Conservation (phyloP, 2,797 vertebrate genomes). For the Melopsittacus undulatus region DNA sequence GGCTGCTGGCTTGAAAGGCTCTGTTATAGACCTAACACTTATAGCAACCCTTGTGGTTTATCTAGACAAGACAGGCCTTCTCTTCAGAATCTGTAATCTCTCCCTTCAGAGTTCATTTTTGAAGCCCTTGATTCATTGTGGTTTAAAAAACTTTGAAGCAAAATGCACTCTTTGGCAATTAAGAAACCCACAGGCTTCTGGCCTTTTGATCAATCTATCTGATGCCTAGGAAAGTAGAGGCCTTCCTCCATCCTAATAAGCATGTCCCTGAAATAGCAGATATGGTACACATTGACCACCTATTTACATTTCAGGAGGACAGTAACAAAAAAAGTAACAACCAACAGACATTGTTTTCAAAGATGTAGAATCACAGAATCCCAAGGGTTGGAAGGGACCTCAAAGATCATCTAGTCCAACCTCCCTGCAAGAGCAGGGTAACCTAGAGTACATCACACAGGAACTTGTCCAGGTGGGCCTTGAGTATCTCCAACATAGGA, state of each 20-base stretch:
- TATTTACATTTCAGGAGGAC: background rate
- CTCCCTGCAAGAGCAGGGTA: too few relatives aligned
- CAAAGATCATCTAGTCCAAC: too few relatives aligned
- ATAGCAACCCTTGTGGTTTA: background rate
- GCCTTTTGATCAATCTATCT: background rate
- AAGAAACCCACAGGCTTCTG: background rate
- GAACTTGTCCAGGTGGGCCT: too few relatives aligned
- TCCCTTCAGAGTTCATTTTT: background rate
- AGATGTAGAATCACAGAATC: background rate
- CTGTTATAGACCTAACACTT: background rate
- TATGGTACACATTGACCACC: background rate
- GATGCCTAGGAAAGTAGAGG: background rate
- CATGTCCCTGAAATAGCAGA: conserved; percentile 8
- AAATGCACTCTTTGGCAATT: background rate
- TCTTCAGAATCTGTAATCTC: conserved; percentile 17
- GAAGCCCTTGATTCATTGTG: conserved; percentile 4
- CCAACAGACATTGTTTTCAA: background rate
- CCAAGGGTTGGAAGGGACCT: too few relatives aligned
- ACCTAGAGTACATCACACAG: too few relatives aligned
- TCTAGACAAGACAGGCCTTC: background rate
- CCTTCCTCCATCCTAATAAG: background rate
- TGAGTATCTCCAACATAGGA: too few relatives aligned
- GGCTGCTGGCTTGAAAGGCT: background rate
- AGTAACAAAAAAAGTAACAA: background rate
- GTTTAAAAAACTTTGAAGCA: conserved; percentile 2